phyloP scores from a whole-genome alignment of 2,888 invertebrate genomes.

The Tupiocoris notatus region DNA sequence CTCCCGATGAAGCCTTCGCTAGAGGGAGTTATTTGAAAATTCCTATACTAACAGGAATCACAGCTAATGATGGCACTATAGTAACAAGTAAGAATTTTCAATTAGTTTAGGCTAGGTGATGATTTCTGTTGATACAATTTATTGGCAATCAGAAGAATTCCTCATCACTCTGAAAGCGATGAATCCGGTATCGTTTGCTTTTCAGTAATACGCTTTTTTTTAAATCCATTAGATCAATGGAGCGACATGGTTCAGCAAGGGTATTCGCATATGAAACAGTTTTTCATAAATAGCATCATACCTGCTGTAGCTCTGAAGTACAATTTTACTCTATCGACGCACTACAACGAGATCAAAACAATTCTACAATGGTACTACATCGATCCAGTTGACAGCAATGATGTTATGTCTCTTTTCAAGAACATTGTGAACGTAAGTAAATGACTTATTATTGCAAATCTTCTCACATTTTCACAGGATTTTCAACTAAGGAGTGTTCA shows the following conservation, averaged over 20 bases:
- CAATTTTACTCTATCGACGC: constrained; percentile 51
- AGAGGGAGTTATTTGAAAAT: constrained; percentile 60
- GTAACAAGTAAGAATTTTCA: constrained; percentile 57
- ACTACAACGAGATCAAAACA: constrained; percentile 52
- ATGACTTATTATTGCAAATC: background rate
- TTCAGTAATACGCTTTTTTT: too few relatives aligned
- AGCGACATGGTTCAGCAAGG: constrained; percentile 61
- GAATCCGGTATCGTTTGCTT: too few relatives aligned
- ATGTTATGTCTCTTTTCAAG: constrained; percentile 55
- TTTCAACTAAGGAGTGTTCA: too few relatives aligned
- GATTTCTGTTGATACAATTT: too few relatives aligned
- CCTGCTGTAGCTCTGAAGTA: constrained; percentile 60
- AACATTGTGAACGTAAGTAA: constrained; percentile 55
- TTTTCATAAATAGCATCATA: constrained; percentile 61
- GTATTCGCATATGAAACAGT: constrained; percentile 59
- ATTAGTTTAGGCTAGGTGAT: too few relatives aligned
- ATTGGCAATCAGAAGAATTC: too few relatives aligned
- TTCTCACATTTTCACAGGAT: background rate
- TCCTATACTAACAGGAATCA: constrained; percentile 67
- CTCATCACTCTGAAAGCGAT: too few relatives aligned
- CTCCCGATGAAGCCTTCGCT: constrained; percentile 59
- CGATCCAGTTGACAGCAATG: constrained; percentile 54
- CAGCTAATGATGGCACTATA: constrained; percentile 66
- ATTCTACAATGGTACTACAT: constrained; percentile 63
- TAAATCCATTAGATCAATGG: constrained; percentile 59